Evolutionary conservation across 2,888 invertebrate genomes (phyloP).

Genomic region (Acrocyrtus sp.): DNA sequence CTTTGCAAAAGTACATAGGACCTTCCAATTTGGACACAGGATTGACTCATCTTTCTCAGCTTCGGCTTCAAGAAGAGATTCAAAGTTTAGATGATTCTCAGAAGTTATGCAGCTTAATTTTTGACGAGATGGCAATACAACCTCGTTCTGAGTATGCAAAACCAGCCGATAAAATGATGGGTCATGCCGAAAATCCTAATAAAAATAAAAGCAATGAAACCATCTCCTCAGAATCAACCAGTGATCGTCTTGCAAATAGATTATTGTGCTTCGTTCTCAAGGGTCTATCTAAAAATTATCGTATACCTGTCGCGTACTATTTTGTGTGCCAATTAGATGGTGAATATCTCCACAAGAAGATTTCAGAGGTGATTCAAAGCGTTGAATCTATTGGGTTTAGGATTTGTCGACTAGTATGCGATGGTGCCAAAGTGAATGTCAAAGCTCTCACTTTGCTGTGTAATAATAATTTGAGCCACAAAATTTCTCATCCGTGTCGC

Average conservation of each 20-base stretch:
- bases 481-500: constrained; percentile 16
- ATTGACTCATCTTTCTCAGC: not conserved
- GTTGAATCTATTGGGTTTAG: constrained; percentile 44
- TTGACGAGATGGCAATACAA: constrained; percentile 32
- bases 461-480: constrained; percentile 4
- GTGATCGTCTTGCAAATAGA: not conserved
- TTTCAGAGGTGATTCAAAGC: constrained; percentile 19
- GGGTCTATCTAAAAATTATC: constrained; percentile 21
- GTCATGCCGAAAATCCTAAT: not conserved
- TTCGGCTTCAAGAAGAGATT: constrained; percentile 18
- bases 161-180: constrained; percentile 27
- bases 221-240: not conserved
- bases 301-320: constrained; percentile 42
- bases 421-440: constrained; percentile 32
- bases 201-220: not conserved
- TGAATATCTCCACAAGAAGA: constrained; percentile 6
- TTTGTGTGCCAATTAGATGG: constrained; percentile 24
- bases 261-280: constrained; percentile 44
- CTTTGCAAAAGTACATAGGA: constrained; percentile 18
- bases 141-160: constrained; percentile 11
- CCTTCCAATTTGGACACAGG: constrained; percentile 21
- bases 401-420: constrained; percentile 40
- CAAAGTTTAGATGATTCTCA: not conserved
- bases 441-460: constrained; percentile 34
- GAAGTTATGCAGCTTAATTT: constrained; percentile 16